phyloP scores from a whole-genome alignment of 2,888 invertebrate species.

The Amblyteles armatorius region DNA sequence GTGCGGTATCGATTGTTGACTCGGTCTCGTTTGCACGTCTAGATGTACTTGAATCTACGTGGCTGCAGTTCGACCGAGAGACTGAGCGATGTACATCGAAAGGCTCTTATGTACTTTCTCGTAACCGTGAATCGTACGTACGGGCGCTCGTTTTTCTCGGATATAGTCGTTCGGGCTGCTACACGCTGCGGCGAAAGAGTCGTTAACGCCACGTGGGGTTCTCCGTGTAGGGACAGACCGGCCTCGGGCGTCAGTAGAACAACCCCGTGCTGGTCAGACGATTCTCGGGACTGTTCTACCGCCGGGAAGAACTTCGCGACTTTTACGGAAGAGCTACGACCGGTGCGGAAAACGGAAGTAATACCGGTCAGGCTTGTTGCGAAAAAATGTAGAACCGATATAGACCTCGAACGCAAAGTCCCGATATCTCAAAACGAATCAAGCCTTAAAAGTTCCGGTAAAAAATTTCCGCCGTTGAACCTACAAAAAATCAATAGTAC shows the following conservation, averaged over 20 bases:
- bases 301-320: neutral
- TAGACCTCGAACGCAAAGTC: neutral
- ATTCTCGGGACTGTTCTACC: neutral
- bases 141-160: neutral
- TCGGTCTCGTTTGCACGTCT: neutral
- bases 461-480: too few species aligned
- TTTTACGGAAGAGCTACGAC: neutral
- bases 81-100: neutral
- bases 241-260: slow-evolving; percentile 3
- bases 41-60: neutral
- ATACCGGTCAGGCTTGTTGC: neutral
- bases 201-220: slow-evolving; percentile 31
- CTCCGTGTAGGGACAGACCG: neutral
- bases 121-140: neutral
- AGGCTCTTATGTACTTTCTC: neutral
- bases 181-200: neutral
- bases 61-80: neutral
- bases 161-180: slow-evolving; percentile 28
- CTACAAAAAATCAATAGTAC: too few species aligned
- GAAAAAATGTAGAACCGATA: neutral
- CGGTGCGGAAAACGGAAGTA: neutral
- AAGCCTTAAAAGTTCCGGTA: too few species aligned
- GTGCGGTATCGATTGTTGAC: slow-evolving; percentile 6
- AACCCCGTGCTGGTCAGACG: slow-evolving; percentile 6
- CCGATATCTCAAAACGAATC: too few species aligned